Evolutionary conservation across 2,888 invertebrate species (phyloP), one percentile per base, ranked within the genome.

Genomic region (Brachyptera risi): DNA sequence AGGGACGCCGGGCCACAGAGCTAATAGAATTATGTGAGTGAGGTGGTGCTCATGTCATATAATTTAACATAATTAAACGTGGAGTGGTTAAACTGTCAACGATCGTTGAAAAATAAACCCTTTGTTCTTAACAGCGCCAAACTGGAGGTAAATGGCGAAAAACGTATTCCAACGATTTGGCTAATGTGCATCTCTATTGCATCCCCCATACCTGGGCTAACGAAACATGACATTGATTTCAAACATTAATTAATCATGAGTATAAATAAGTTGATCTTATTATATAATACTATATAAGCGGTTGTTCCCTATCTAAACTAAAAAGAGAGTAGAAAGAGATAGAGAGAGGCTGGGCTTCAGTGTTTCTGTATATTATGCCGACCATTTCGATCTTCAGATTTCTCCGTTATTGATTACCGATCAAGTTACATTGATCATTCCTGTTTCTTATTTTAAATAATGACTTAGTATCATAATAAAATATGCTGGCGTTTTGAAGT

Each of bases 381-480:
- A 21, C 5, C 24, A n/a, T 27, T 50, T 7, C 9, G 24, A 26
- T 50, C 26, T n/a, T 23, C 2, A 50, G 26, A 50, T 50, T 50
- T 24, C 50, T 40, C 23, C 24, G 47, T 49, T 58, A 58, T 58
- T 58, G 58, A 58, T 58, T 37, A 44, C 58, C 49, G 47, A 58
- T 58, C 58, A 58, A 35, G 42, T 58, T 47, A 49, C 58, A 49
- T 58, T 58, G 49, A 58, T 58, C 58, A 58, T 58, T 51, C 54
- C 51, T 59, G 42, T 54, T 54, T 54, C 17, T 11, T 35, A 54
- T 54, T 54, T 54, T 54, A 54, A 54, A 54, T 54, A 54, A 54
- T 54, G 54, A 54, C 54, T 54, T 54, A 21, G 54, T 23, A 35
- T 54, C 17, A 35, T 54, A 54, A 37, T 54, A 54, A 54, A 54